phyloP scores from a whole-genome alignment of 2,797 vertebrate genomes.

The Arrhamphus sclerolepis region DNA sequence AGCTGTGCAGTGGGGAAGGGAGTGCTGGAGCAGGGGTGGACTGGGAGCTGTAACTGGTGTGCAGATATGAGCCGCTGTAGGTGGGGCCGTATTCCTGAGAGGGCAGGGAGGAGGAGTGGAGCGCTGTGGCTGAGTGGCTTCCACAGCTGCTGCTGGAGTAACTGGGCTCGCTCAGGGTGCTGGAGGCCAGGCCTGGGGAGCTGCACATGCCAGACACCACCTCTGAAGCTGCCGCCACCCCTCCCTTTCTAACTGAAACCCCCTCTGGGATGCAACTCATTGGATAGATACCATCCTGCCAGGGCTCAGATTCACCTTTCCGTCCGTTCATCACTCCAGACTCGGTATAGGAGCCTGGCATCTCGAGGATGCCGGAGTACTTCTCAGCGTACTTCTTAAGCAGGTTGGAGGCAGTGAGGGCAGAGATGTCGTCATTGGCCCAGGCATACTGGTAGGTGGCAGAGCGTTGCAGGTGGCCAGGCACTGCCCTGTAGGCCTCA shows the following conservation, averaged over 20 bases:
- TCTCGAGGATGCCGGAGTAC: constrained; percentile 95
- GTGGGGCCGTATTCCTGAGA: constrained; percentile 95
- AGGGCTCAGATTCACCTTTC: constrained; percentile 92
- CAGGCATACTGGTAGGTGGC: constrained; percentile 94
- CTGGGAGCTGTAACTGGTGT: constrained; percentile 92
- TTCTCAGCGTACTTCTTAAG: constrained; percentile 98
- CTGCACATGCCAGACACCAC: constrained; percentile 93
- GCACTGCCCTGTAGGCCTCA: constrained; percentile 88
- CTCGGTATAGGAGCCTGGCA: constrained; percentile 85
- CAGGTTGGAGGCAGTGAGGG: constrained; percentile 95
- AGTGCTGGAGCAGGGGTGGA: constrained; percentile 85
- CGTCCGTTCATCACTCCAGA: constrained; percentile 88
- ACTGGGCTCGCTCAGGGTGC: constrained; percentile 91
- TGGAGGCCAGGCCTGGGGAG: constrained; percentile 92
- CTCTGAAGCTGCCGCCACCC: constrained; percentile 87
- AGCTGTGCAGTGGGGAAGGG: constrained; percentile 91
- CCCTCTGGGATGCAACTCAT: constrained; percentile 94
- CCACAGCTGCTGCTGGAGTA: constrained; percentile 95
- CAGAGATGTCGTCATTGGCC: constrained; percentile 98
- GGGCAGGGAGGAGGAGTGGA: constrained; percentile 86
- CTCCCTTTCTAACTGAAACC: constrained; percentile 89
- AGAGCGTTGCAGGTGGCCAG: constrained; percentile 79
- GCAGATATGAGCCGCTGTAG: constrained; percentile 94
- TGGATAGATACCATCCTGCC: constrained; percentile 95
- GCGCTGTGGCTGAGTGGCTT: constrained; percentile 89